Evolutionary conservation across 2,888 invertebrate genomes (phyloP), one percentile per base, ranked within the genome.

Genomic region (Hylaea fasciaria): DNA sequence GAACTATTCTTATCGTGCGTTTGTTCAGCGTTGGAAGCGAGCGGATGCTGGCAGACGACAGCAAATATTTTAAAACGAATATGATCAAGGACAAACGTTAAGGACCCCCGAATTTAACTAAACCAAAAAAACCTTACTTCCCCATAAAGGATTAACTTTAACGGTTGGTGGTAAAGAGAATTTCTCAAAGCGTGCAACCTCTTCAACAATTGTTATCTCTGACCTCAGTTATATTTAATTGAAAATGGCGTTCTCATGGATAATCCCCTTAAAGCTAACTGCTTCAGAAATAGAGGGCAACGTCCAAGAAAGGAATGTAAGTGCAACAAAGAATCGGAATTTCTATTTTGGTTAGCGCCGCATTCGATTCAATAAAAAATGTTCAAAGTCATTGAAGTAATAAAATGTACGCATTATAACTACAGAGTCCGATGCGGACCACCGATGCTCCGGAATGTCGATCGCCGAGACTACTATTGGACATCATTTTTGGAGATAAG

Each of bases 11-110:
- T 87, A 89, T 89, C 87, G 65, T 68, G 62, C 65, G 77, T 77
- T 79, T 77, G 76, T 73, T 66, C 73, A 84, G 78, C 87, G 86
- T 86, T 87, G 87, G 77, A 76, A 76, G 72, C 74, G 62, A 73
- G 73, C 81, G 82, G 86, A 86, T 83, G 86, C 85, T 83, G 82
- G 70, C 67, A 57, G 28, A 48, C 79, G 77, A 79, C 78, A 76
- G 71, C 69, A 81, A 80, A 81, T 74, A 77, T 22, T 22, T 22
- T 57, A 54, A 29, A 40, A 46, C 35, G 28, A 70, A 64, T 47
- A 28, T 44, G 60, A 62, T 63, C 62, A 67, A 66, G 68, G 64
- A 62, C 65, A 59, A 59, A 63, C 41, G 55, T 58, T 61, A 28
- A 45, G 14, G 17, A 54, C 2, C 7, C 10, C 46, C 35, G 16